phyloP scores from a whole-genome alignment of 92 coral and sea anemone genomes.

The Epizoanthus illoricatus region DNA sequence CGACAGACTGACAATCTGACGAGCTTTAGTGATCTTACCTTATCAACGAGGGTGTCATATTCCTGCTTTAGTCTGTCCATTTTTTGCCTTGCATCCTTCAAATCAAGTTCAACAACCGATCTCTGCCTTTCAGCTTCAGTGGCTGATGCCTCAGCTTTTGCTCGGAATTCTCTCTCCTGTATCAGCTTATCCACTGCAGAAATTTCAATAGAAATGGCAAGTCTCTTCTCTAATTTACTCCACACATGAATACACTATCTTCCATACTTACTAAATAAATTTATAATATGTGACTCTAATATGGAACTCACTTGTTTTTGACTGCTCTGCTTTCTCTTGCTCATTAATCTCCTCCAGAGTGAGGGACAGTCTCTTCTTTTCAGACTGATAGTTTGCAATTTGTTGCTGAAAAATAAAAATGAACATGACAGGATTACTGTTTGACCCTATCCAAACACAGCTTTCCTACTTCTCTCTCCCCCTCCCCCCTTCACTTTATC shows the following conservation, averaged over 20 bases:
- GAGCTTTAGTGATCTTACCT: slow-evolving; percentile 50
- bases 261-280: not conserved
- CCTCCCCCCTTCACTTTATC: not conserved
- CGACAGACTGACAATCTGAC: no score
- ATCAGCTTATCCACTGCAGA: slow-evolving; percentile 76
- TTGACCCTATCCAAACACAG: not conserved
- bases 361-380: slow-evolving; percentile 88
- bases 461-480: no score
- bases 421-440: not conserved
- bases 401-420: slow-evolving; percentile 66
- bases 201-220: not conserved
- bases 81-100: slow-evolving; percentile 88
- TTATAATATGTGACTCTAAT: not conserved
- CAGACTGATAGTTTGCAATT: slow-evolving; percentile 89
- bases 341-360: slow-evolving; percentile 91
- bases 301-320: slow-evolving; percentile 70
- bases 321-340: slow-evolving; percentile 92
- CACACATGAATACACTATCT: not conserved
- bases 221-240: no score
- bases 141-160: slow-evolving; percentile 85
- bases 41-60: slow-evolving; percentile 61
- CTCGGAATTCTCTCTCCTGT: slow-evolving; percentile 79
- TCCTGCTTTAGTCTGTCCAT: slow-evolving; percentile 85
- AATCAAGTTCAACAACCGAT: slow-evolving; percentile 88
- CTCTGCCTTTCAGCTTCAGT: slow-evolving; percentile 92